Evolutionary conservation across 2,113 vertebrate species (phyloP), one percentile per base, ranked within the genome.

Genomic region (Clarias magur): DNA sequence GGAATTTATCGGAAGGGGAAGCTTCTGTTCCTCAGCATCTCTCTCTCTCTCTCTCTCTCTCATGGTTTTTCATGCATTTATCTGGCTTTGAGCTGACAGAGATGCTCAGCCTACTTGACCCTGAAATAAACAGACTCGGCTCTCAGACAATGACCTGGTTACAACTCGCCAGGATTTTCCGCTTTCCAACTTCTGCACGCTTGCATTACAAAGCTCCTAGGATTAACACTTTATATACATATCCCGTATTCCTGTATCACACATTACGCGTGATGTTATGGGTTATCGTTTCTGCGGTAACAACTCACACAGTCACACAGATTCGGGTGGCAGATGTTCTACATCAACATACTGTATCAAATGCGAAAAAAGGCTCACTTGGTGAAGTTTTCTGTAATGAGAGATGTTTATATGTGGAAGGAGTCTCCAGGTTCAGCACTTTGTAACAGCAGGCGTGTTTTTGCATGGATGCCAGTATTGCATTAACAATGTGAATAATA

Each of bases 1-100:
- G 62, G 82, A 42, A 85, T 93, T 93, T 91, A 93, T 93, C 90
- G 81, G 92, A 85, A 72, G 54, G 25, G 42, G 86, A 48, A 70
- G 80, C 85, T 83, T 86, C 54, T 84, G 89, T 88, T 83, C 67
- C 88, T 86, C 86, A 48, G 68, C 87, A 73, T 85, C 27, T 42
- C 17, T 42, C 70, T 73, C 19, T 42, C 70, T 75, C 10, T 76
- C 21, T 76, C 38, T 23, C 38, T 53, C 21, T 75, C 8, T 73
- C 73, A 25, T 53, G 68, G 34, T n/a, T 27, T 63, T 57, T 19
- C 34, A 12, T n/a, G 25, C 13, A 23, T 76, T 15, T 76, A 42
- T 57, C 54, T 75, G 30, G 23, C 65, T 78, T 72, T 72, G 16
- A 72, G 68, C 68, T 73, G 34, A 73, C 8, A 73, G 34, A 73